Base-by-base conservation (phyloP, 2,113 vertebrate species). In the Cygnus atratus region DNA sequence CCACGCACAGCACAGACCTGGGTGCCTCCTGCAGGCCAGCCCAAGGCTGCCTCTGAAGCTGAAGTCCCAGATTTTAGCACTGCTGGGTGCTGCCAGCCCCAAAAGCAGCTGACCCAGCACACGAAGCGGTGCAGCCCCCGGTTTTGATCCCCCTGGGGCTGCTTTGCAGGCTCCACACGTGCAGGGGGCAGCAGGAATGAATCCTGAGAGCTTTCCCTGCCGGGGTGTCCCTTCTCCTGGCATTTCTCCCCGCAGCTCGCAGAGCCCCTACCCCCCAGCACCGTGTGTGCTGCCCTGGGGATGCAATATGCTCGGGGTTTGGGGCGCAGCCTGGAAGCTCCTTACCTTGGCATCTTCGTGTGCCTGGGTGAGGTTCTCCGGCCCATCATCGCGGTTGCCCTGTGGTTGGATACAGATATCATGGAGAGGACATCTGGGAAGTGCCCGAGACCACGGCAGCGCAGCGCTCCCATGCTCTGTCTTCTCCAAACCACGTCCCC, bases 351-450 rank as follows among this genome's bases (percentile, higher is more conserved):
- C 99, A 95, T 99, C 99, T 68, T 98, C 98, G 0, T 82, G 76
- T 1, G 98, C 99, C 97, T 98, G 98, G 5, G 98, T 97, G 35
- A 93, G 35, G 89, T 99, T 98, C 70, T 97, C 98, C 81, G 97
- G 98, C 46, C 98, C 98, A 72, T 99, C 99, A 0, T 99, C 99
- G 11, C 99, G 98, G 82, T 98, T 99, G 66, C 99, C 99, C 99
- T 99, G 94, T 33, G 65, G 54, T 68, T 86, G 71, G 92, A 91
- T 9, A 91, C 24, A 88, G 83, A 73, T 93, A 14, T 46, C 21
- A 65, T 24, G 75, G 62, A 90, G 44, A 35, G 6, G n/a, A 61
- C 25, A 52, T 41, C 28, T 84, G 1, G 43, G 18, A 85, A 18
- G 85, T 24, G 57, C 68, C 43, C 46, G 39, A 3, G 33, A 48